Evolutionary conservation across 1,140 invertebrate genomes (phyloP).

Genomic region (Sycophila sp.): DNA sequence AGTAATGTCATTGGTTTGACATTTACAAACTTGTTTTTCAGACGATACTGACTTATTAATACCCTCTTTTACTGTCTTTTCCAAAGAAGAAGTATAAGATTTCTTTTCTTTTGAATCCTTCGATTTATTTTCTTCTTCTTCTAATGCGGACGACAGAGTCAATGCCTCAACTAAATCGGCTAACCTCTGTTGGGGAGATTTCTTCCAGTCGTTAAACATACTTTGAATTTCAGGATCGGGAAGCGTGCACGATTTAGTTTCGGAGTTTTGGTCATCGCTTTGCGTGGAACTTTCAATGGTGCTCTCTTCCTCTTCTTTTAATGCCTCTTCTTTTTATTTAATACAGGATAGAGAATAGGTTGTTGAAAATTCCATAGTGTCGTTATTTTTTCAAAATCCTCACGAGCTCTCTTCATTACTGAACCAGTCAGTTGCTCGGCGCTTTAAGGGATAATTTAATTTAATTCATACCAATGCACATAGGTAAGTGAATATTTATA

Average conservation of each 20-base stretch:
- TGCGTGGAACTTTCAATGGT: too few species aligned
- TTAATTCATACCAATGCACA: neutral
- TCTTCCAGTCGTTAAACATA: conserved; percentile 40
- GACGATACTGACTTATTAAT: conserved; percentile 29
- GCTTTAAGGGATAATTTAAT: conserved; percentile 21
- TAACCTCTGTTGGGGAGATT: conserved; percentile 37
- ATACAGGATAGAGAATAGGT: conserved; percentile 1
- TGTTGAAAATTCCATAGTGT: conserved; percentile 14
- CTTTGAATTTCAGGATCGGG: conserved; percentile 37
- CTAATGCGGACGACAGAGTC: conserved; percentile 18
- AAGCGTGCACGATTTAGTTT: conserved; percentile 8
- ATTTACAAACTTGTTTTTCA: conserved; percentile 23
- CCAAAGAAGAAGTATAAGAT: conserved; percentile 23
- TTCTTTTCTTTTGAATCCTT: conserved; percentile 17
- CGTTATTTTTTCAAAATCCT: conserved; percentile 39
- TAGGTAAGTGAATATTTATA: neutral
- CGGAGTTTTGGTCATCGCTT: neutral
- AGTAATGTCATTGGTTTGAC: neutral
- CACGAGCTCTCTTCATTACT: conserved; percentile 37
- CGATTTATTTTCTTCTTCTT: conserved; percentile 21
- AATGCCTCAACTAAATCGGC: conserved; percentile 36
- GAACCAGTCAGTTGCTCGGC: conserved; percentile 40
- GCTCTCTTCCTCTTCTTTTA: conserved; percentile 22
- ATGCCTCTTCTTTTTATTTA: conserved; percentile 1
- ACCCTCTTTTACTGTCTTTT: conserved; percentile 27